A percentile compares a stretch with the other conserved stretches of the same genome.
Conservation (phyloP, 2,888 invertebrate genomes). For the Pristionchus arcanus region DNA sequence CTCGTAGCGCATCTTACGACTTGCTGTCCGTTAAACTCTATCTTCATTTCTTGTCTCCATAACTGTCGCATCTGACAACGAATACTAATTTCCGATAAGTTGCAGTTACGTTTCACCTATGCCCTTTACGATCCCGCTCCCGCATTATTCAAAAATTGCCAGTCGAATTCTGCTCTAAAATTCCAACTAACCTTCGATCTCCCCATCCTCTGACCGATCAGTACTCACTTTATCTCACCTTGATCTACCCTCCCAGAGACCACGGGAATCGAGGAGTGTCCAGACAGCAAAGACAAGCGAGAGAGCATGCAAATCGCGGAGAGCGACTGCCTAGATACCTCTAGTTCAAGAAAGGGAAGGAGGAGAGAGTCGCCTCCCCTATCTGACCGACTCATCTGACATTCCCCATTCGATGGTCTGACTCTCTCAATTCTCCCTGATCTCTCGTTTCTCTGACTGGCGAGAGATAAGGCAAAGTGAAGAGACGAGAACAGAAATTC, state of each 20-base stretch:
- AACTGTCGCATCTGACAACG: too few relatives aligned
- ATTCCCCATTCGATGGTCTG: neutral
- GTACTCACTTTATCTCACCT: neutral
- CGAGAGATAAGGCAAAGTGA: too few relatives aligned
- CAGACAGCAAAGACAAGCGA: neutral
- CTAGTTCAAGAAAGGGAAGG: conserved; percentile 31
- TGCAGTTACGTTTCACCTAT: too few relatives aligned
- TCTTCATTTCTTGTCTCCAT: too few relatives aligned
- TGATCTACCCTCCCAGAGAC: neutral
- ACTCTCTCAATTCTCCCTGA: too few relatives aligned
- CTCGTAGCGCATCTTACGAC: too few relatives aligned
- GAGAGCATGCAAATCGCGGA: neutral
- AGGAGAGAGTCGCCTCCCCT: neutral
- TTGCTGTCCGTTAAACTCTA: too few relatives aligned
- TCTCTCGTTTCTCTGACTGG: neutral
- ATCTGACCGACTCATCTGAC: conserved; percentile 32
- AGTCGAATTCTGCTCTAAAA: too few relatives aligned
- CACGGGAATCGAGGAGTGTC: neutral
- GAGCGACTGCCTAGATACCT: neutral
- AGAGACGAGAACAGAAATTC: too few relatives aligned
- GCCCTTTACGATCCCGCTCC: too few relatives aligned
- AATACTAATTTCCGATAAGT: too few relatives aligned
- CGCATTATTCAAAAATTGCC: too few relatives aligned
- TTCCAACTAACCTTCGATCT: neutral
- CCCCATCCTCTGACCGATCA: neutral